phyloP scores from a whole-genome alignment of 2,797 vertebrate genomes.

The Pagetopsis macropterus region DNA sequence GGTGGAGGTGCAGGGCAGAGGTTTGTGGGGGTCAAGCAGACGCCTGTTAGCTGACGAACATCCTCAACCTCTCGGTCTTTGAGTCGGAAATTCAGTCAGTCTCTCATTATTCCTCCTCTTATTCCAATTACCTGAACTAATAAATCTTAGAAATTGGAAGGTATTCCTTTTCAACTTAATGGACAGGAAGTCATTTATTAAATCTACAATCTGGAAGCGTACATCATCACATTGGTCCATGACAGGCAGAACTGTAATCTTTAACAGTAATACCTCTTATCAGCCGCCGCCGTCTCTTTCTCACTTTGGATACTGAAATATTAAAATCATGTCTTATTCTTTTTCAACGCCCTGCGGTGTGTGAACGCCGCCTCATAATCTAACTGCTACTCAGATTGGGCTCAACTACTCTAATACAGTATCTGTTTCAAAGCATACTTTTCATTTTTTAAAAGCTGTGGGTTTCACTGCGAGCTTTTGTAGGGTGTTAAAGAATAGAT shows the following conservation, averaged over 20 bases:
- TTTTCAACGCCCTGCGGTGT: slow-evolving; percentile 73
- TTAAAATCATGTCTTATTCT: slow-evolving; percentile 84
- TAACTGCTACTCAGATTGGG: slow-evolving; percentile 57
- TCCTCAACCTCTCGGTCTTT: slow-evolving; percentile 62
- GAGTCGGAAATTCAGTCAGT: slow-evolving; percentile 80
- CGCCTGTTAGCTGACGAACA: slow-evolving; percentile 62
- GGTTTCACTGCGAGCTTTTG: slow-evolving; percentile 68
- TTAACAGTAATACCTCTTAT: slow-evolving; percentile 81
- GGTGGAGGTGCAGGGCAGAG: background rate
- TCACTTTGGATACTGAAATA: slow-evolving; percentile 84
- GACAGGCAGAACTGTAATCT: slow-evolving; percentile 84
- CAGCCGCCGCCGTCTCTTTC: slow-evolving; percentile 64
- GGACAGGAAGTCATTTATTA: slow-evolving; percentile 88
- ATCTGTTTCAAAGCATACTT: slow-evolving; percentile 74
- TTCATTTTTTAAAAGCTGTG: slow-evolving; percentile 73
- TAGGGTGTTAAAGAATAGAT: slow-evolving; percentile 78
- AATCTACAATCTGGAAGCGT: slow-evolving; percentile 73
- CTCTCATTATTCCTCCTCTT: slow-evolving; percentile 78
- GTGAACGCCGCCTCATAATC: slow-evolving; percentile 60
- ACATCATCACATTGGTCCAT: slow-evolving; percentile 80
- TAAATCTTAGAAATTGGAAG: slow-evolving; percentile 84
- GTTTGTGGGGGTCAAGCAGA: slow-evolving; percentile 27
- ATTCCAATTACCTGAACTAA: slow-evolving; percentile 87
- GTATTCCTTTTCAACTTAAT: slow-evolving; percentile 84
- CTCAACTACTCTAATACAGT: slow-evolving; percentile 60